Conservation (phyloP, 2,888 invertebrate species). For the Cylloceria caligata region DNA sequence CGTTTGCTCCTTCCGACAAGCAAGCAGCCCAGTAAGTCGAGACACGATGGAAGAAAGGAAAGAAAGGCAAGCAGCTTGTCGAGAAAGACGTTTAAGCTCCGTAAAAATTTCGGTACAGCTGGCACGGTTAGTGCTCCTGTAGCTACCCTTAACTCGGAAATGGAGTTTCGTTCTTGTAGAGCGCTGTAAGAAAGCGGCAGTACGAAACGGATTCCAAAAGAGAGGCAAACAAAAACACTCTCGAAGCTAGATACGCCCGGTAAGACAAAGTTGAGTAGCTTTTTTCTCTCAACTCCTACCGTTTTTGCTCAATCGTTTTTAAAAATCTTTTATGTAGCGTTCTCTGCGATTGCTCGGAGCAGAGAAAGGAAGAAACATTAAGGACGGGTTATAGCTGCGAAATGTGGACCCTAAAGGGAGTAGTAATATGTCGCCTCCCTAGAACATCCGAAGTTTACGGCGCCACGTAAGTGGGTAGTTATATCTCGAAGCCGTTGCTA, state of each 20-base stretch:
- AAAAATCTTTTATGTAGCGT: neutral
- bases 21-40: constrained; percentile 29
- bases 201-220: constrained; percentile 14
- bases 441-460: constrained; percentile 58
- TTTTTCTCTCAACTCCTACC: constrained; percentile 13
- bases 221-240: constrained; percentile 47
- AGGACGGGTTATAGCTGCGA: neutral
- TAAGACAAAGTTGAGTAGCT: constrained; percentile 4
- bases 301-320: constrained; percentile 3
- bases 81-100: constrained; percentile 55
- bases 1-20: constrained; percentile 9
- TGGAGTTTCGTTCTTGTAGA: constrained; percentile 44
- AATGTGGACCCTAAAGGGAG: constrained; percentile 41
- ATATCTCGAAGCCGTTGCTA: constrained; percentile 49
- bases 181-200: constrained; percentile 5
- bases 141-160: constrained; percentile 42
- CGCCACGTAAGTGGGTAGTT: constrained; percentile 63
- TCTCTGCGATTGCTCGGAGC: neutral
- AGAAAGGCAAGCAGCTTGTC: constrained; percentile 48
- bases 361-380: neutral
- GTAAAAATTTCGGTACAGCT: constrained; percentile 56
- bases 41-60: constrained; percentile 30
- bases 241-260: constrained; percentile 29
- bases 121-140: constrained; percentile 3
- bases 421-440: constrained; percentile 54